Conservation (phyloP, 2,113 vertebrate genomes). For the Mirounga angustirostris region DNA sequence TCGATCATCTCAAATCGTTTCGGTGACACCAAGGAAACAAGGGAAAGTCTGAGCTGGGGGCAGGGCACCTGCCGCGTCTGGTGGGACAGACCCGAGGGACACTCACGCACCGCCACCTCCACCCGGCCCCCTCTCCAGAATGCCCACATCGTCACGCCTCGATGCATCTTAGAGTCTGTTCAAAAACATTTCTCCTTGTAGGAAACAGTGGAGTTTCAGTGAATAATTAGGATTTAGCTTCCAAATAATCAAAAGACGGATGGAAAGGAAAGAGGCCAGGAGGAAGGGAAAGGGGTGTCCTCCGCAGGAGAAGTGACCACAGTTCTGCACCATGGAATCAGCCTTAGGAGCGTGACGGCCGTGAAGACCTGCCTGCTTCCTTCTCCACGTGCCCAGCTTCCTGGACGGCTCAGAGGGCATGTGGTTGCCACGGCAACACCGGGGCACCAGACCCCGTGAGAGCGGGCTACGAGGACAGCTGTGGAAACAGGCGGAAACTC, state of each 20-base stretch:
- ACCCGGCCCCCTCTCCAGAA: background rate
- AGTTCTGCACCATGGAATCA: background rate
- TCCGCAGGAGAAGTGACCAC: background rate
- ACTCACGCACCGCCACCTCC: rapidly evolving
- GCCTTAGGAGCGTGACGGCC: rapidly evolving
- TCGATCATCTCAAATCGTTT: background rate
- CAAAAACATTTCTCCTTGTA: background rate
- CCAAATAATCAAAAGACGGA: background rate
- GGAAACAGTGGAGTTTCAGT: background rate
- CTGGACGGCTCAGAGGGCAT: background rate
- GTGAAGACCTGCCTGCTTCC: background rate
- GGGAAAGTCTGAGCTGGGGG: background rate
- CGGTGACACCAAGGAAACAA: background rate
- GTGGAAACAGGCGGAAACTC: background rate
- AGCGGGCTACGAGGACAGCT: background rate
- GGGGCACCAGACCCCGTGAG: background rate
- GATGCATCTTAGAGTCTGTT: background rate
- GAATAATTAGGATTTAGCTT: background rate
- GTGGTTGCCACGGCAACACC: background rate
- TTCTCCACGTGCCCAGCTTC: background rate
- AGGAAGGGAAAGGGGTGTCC: background rate
- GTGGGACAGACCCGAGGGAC: background rate
- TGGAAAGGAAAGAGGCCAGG: background rate
- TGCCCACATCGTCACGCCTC: background rate
- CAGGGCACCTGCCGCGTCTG: background rate